A percentile compares a stretch with the other conserved stretches of the same genome.
Evolutionary conservation across 2,797 vertebrate species (phyloP).

Genomic region (Glossophaga mutica): DNA sequence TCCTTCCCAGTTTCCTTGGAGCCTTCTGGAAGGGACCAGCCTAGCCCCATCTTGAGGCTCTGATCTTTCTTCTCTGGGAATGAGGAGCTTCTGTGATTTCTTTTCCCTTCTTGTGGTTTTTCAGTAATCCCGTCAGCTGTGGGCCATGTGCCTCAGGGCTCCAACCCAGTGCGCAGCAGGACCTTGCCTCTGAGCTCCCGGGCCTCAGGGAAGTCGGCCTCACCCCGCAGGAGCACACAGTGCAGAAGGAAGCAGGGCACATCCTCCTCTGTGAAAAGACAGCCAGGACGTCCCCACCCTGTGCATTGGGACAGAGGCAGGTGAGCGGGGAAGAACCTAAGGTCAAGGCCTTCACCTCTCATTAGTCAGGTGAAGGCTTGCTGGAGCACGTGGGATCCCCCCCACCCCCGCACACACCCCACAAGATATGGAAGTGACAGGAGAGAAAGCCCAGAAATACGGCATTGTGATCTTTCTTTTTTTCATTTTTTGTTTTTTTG

Average conservation of each 20-base stretch:
- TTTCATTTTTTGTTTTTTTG: neutral
- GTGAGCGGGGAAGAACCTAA: too few relatives aligned
- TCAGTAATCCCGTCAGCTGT: neutral
- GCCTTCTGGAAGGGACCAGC: neutral
- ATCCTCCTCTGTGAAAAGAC: rapidly evolving
- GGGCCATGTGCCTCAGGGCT: neutral
- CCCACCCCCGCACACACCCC: too few relatives aligned
- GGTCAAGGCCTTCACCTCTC: neutral
- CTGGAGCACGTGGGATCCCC: neutral
- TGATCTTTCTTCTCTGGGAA: neutral
- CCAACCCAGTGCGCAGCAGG: neutral
- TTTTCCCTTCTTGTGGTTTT: neutral
- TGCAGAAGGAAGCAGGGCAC: neutral
- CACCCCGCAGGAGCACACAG: neutral
- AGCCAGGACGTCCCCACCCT: neutral
- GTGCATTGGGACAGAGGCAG: neutral
- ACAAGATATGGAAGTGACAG: neutral
- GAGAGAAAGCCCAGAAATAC: neutral
- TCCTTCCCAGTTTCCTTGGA: neutral
- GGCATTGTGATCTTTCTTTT: neutral
- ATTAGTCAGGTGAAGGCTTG: neutral
- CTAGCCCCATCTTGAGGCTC: neutral
- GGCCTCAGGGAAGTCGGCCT: neutral
- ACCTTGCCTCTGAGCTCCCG: neutral
- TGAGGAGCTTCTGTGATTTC: neutral